These are phyloP conservation scores for Lutjanus erythropterus DNA, from an alignment of 2,113 vertebrate species.

Conservation along the genomic window DNA sequence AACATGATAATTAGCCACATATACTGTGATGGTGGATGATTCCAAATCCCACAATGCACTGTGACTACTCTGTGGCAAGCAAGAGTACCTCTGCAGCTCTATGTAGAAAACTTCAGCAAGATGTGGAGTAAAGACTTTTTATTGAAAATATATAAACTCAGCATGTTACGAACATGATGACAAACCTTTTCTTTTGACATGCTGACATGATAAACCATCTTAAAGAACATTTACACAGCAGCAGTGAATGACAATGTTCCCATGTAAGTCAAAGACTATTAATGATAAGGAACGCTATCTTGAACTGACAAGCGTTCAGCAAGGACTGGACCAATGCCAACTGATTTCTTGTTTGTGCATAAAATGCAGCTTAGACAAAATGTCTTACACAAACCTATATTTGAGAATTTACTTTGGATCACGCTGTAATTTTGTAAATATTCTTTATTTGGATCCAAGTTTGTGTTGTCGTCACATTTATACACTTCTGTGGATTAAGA, in stretches of 20 bases:
- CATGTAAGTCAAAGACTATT: conserved; percentile 7
- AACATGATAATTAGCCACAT: no score
- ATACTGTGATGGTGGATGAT: conserved; percentile 18
- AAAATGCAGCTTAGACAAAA: conserved; percentile 24
- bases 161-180: no score
- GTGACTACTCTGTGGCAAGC: conserved; percentile 6
- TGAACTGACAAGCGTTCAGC: conserved; percentile 11
- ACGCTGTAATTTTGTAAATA: conserved; percentile 27
- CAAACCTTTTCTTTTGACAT: neutral
- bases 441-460: conserved; percentile 40
- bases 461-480: conserved; percentile 8
- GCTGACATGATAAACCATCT: conserved; percentile 10
- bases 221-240: conserved; percentile 19
- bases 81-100: conserved; percentile 32
- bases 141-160: conserved; percentile 9
- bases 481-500: conserved; percentile 1
- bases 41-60: conserved; percentile 33
- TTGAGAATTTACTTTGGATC: conserved; percentile 31
- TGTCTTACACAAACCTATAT: conserved; percentile 24
- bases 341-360: conserved; percentile 42
- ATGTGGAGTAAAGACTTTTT: conserved; percentile 2
- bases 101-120: conserved; percentile 5
- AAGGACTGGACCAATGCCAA: conserved; percentile 48
- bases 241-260: conserved; percentile 2
- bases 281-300: conserved; percentile 31